Percentiles rank a stretch among this genome's conserved stretches.
phyloP scores from a whole-genome alignment of 64 coral and sea anemone genomes.

The Dendrophyllia cribrosa region DNA sequence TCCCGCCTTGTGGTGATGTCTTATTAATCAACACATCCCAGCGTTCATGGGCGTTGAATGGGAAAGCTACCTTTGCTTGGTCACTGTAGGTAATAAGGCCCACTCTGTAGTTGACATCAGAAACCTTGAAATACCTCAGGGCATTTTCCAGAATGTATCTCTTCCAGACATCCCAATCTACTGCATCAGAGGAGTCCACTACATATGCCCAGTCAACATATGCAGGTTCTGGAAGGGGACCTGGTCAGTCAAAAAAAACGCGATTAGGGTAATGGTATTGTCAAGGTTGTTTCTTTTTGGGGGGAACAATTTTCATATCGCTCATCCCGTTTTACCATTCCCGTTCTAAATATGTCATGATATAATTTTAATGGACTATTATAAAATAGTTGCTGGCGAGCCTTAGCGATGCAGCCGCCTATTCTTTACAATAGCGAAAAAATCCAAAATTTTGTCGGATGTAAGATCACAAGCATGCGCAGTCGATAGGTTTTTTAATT shows the following conservation, averaged over 20 bases:
- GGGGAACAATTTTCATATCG: too few relatives aligned
- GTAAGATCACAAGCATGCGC: too few relatives aligned
- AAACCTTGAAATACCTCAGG: conserved; percentile 51
- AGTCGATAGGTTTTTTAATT: too few relatives aligned
- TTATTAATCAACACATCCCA: conserved; percentile 26
- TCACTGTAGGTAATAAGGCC: conserved; percentile 57
- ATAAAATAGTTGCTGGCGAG: too few relatives aligned
- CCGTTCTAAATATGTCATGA: too few relatives aligned
- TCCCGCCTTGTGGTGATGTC: neutral
- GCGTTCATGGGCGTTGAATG: conserved; percentile 7
- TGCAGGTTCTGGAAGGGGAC: neutral
- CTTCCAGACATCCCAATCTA: conserved; percentile 54
- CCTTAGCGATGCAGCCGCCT: too few relatives aligned
- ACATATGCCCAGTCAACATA: conserved; percentile 59
- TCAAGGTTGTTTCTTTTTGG: too few relatives aligned
- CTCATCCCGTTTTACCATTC: too few relatives aligned
- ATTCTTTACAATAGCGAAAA: too few relatives aligned
- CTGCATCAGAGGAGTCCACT: conserved; percentile 65
- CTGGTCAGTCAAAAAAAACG: neutral
- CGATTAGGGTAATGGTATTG: neutral
- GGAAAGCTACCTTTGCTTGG: conserved; percentile 25
- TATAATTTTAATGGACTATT: too few relatives aligned
- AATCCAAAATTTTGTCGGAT: too few relatives aligned
- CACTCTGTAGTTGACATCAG: conserved; percentile 11
- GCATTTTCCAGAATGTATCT: conserved; percentile 46